phyloP scores from a whole-genome alignment of 2,888 invertebrate genomes.

The Synanthedon vespiformis region DNA sequence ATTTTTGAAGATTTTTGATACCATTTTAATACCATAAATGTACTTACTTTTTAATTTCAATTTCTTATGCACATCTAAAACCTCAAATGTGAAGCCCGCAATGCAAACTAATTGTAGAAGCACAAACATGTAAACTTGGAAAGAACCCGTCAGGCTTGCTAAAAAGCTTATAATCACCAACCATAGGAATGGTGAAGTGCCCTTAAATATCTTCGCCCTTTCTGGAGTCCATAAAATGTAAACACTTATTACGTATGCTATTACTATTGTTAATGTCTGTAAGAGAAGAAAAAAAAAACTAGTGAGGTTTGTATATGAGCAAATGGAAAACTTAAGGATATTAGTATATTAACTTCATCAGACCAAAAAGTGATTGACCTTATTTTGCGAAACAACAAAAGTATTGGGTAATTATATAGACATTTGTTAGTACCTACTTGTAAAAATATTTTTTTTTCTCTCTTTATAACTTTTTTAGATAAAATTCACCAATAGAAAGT shows the following conservation, averaged over 20 bases:
- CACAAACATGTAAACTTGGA: conserved; percentile 82
- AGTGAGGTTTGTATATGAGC: too few species aligned
- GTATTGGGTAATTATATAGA: too few species aligned
- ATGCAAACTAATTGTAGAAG: conserved; percentile 74
- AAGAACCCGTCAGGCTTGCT: conserved; percentile 79
- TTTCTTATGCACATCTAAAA: conserved; percentile 68
- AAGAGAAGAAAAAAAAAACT: neutral
- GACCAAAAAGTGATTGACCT: too few species aligned
- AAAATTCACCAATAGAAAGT: too few species aligned
- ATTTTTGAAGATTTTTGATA: too few species aligned
- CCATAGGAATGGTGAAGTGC: conserved; percentile 81
- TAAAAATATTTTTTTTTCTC: too few species aligned
- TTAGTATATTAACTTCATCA: too few species aligned
- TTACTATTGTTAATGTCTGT: conserved; percentile 75
- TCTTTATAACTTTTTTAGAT: too few species aligned
- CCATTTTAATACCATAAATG: neutral
- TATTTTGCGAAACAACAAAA: too few species aligned
- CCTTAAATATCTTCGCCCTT: conserved; percentile 74
- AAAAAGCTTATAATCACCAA: conserved; percentile 79
- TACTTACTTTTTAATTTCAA: conserved; percentile 50
- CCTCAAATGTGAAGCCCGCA: conserved; percentile 74
- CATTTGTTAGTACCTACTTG: too few species aligned
- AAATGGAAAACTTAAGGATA: too few species aligned
- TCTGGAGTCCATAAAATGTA: conserved; percentile 82
- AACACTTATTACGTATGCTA: conserved; percentile 78